Conservation (phyloP, 2,888 invertebrate species). For the Perdita meconis region DNA sequence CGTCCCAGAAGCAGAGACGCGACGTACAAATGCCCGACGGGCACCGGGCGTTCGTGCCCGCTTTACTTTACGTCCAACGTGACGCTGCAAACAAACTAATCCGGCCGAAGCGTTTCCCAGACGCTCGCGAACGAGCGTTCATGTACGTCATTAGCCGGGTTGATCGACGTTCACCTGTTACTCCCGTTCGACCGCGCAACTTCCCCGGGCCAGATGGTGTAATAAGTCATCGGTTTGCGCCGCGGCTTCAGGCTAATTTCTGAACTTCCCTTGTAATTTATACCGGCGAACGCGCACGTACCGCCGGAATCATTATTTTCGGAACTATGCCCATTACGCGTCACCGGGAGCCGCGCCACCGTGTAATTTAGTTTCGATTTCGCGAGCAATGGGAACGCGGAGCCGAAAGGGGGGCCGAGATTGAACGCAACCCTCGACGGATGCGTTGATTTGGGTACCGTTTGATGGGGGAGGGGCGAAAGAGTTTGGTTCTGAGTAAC, state of each 20-base stretch:
- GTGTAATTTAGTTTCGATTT: constrained; percentile 32
- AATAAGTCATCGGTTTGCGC: constrained; percentile 50
- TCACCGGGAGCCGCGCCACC: constrained; percentile 14
- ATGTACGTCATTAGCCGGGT: constrained; percentile 44
- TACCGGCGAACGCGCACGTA: constrained; percentile 12
- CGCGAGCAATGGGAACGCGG: not conserved
- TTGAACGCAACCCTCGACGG: not conserved
- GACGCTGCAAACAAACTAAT: constrained; percentile 52
- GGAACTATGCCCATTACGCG: constrained; percentile 38
- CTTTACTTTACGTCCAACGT: constrained; percentile 44
- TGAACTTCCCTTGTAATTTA: constrained; percentile 46
- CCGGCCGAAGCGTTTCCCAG: not conserved
- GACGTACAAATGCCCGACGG: constrained; percentile 62
- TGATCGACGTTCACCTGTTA: constrained; percentile 60
- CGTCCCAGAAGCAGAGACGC: constrained; percentile 67
- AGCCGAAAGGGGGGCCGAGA: constrained; percentile 6
- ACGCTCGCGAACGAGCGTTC: constrained; percentile 4
- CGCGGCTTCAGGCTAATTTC: constrained; percentile 47
- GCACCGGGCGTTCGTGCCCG: constrained; percentile 35
- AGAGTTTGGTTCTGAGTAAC: no score
- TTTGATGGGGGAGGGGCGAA: no score
- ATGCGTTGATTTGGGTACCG: no score
- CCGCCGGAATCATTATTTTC: constrained; percentile 45
- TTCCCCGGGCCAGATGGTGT: constrained; percentile 10
- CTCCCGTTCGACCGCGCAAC: constrained; percentile 35